Evolutionary conservation across 2,113 vertebrate species (phyloP).

Genomic region (Trachemys scripta): DNA sequence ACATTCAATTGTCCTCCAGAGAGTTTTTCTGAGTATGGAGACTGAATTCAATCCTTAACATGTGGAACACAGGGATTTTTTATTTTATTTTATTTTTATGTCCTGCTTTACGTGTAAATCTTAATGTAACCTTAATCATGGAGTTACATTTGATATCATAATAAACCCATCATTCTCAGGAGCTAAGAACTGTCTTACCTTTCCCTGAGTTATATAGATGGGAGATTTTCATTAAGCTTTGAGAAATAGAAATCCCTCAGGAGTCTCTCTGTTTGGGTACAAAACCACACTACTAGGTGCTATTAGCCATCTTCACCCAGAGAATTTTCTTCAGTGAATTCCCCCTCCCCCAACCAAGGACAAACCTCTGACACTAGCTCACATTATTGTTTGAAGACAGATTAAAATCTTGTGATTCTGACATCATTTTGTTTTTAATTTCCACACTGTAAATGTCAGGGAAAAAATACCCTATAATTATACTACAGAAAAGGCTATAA

Average conservation of each 20-base stretch:
- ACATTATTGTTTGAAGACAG: conserved; percentile 71
- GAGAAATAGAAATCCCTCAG: conserved; percentile 27
- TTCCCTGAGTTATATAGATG: conserved; percentile 8
- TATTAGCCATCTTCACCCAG: neutral
- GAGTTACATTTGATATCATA: conserved; percentile 40
- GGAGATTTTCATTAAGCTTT: conserved; percentile 12
- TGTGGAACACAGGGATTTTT: neutral
- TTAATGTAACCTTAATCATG: neutral
- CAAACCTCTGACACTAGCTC: conserved; percentile 71
- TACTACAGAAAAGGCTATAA: conserved; percentile 78
- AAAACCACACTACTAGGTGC: neutral
- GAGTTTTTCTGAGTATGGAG: neutral
- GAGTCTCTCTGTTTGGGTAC: neutral
- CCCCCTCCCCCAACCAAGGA: conserved; percentile 52
- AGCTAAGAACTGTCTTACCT: conserved; percentile 20
- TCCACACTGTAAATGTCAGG: conserved; percentile 73
- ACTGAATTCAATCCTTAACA: neutral
- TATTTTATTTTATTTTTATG: neutral
- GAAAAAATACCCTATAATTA: conserved; percentile 79
- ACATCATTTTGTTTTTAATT: conserved; percentile 76
- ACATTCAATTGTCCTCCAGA: neutral
- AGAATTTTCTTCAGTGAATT: conserved; percentile 42
- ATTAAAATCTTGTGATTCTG: conserved; percentile 69
- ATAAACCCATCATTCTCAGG: neutral
- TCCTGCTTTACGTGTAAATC: neutral